These are phyloP conservation scores for Hylaeus volcanicus DNA, from an alignment of 1,140 invertebrate species.

Conservation along the genomic window DNA sequence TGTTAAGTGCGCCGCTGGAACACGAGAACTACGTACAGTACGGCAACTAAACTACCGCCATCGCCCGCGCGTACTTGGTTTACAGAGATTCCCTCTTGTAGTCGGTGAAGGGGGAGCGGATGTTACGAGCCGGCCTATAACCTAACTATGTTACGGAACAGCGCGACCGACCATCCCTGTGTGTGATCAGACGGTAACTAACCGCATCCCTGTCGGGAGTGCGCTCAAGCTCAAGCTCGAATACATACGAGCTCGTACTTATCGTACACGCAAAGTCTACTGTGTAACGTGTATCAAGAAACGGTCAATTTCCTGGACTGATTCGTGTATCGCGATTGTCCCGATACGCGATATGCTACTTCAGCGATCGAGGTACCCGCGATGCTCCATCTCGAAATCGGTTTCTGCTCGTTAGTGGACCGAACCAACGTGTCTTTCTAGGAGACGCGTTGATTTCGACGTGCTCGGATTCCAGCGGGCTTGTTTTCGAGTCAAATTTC, in stretches of 20 bases:
- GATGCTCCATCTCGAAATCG: not conserved
- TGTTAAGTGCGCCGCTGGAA: slow-evolving; percentile 58
- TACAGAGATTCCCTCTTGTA: slow-evolving; percentile 53
- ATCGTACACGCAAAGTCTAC: too few species aligned
- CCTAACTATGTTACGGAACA: slow-evolving; percentile 61
- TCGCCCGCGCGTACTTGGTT: slow-evolving; percentile 38
- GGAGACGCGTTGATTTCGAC: too few species aligned
- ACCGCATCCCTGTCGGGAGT: slow-evolving; percentile 37
- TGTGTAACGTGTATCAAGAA: not conserved
- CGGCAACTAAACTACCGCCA: slow-evolving; percentile 44
- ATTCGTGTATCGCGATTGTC: not conserved
- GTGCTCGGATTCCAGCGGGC: too few species aligned
- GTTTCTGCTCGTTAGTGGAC: too few species aligned
- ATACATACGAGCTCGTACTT: not conserved
- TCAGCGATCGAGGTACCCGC: too few species aligned
- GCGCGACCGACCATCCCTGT: slow-evolving; percentile 55
- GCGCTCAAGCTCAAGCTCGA: too few species aligned
- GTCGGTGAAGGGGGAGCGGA: slow-evolving; percentile 30
- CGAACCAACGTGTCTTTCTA: too few species aligned
- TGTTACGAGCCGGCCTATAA: slow-evolving; percentile 65
- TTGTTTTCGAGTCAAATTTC: too few species aligned
- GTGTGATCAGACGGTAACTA: slow-evolving; percentile 64
- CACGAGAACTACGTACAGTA: slow-evolving; percentile 28
- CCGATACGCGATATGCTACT: not conserved
- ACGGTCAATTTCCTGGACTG: not conserved